Evolutionary conservation across 2,113 vertebrate genomes (phyloP).

Genomic region (Notiomystis cincta): DNA sequence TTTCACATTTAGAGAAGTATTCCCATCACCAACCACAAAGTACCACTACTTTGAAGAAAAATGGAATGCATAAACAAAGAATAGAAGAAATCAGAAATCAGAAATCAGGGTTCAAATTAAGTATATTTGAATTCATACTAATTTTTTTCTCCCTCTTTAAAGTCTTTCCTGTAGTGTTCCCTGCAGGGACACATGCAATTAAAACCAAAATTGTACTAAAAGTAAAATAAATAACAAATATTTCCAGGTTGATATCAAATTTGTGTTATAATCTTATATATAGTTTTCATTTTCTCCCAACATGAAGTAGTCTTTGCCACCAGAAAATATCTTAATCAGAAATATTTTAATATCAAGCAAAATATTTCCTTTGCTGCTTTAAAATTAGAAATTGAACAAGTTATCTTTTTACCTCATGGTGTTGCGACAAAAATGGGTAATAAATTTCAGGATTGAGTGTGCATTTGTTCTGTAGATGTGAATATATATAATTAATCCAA

Average conservation of each 20-base stretch:
- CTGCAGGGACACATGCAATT: background rate
- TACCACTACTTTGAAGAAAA: background rate
- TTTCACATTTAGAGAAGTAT: background rate
- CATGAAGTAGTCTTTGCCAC: background rate
- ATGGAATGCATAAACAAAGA: background rate
- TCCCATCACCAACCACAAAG: background rate
- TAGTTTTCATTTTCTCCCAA: background rate
- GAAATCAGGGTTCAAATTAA: background rate
- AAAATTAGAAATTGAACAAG: background rate
- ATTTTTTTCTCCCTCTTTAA: background rate
- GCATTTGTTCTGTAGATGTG: rapidly evolving
- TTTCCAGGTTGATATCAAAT: background rate
- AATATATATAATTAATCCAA: background rate
- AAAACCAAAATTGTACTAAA: background rate
- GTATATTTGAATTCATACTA: background rate
- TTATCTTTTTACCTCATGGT: background rate
- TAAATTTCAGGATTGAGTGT: background rate
- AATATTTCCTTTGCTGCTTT: background rate
- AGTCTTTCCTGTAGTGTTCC: background rate
- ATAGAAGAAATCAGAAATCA: background rate
- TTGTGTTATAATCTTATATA: background rate
- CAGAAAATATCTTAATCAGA: background rate
- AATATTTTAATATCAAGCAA: background rate
- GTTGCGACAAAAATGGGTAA: background rate
- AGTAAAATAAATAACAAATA: background rate